phyloP scores from a whole-genome alignment of 2,113 vertebrate species.

The Eubucco bourcierii region DNA sequence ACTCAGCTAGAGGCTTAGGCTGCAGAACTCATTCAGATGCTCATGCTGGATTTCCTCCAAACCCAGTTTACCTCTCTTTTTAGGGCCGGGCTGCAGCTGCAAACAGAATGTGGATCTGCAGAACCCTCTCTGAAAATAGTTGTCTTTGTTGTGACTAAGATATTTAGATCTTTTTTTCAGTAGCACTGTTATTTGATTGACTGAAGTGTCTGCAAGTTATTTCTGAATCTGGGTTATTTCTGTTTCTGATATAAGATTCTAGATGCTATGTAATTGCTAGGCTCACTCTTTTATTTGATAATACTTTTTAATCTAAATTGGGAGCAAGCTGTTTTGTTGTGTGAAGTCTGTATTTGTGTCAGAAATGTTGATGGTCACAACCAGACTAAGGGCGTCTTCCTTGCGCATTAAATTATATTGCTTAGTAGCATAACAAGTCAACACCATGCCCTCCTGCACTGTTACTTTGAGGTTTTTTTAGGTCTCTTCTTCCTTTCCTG shows the following conservation, averaged over 20 bases:
- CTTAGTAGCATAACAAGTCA: constrained; percentile 37
- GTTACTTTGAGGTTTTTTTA: constrained; percentile 28
- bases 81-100: constrained; percentile 51
- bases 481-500: constrained; percentile 6
- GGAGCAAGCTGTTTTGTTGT: constrained; percentile 32
- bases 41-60: background rate
- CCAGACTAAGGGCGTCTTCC: constrained; percentile 38
- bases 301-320: constrained; percentile 37
- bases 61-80: background rate
- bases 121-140: constrained; percentile 70
- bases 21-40: background rate
- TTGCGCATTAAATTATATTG: constrained; percentile 56
- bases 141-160: constrained; percentile 73
- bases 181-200: constrained; percentile 68
- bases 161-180: constrained; percentile 65
- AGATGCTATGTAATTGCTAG: constrained; percentile 49
- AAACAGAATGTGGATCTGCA: constrained; percentile 49
- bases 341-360: constrained; percentile 32
- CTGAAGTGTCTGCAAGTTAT: constrained; percentile 70
- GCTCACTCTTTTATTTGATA: constrained; percentile 57
- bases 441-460: constrained; percentile 14
- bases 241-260: constrained; percentile 63
- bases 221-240: constrained; percentile 72
- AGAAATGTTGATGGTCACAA: constrained; percentile 60
- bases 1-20: constrained; percentile 4